Base-by-base conservation (phyloP, 35 echinoderm and acorn worm genomes). In the Chiridota heheva region DNA sequence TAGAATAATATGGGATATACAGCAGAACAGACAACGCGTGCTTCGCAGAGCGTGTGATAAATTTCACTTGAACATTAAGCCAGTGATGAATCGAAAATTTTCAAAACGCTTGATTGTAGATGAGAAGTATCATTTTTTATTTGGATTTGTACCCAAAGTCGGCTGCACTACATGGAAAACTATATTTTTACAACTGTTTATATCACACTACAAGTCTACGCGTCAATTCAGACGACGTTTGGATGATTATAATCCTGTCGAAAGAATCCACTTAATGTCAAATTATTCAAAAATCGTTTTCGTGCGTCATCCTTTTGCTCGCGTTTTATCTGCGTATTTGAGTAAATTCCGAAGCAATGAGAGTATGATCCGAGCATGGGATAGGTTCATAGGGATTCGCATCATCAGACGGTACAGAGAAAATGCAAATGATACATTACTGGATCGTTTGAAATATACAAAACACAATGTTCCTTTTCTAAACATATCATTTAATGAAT, bases 151-250 rank as follows among this genome's bases (percentile, higher is more conserved):
- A 34, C 90, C 83, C 0, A 87, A 91, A 69, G 90, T 92, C 7
- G 73, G 81, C 8, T 92, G 90, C 69, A 86, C 45, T 1, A 82
- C 90, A 13, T 92, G 90, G 90, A 92, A 92, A 42, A 25, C 48
- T 39, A 42, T 88, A 2, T 72, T 81, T 37, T 1, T 37, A 16
- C 36, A 44, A 40, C 62, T 42, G 20, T 35, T 22, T 10, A 61
- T 20, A 28, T 13, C 25, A 4, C 5, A 6, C 10, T 58, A 79
- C 26, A 51, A 59, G 0, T 60, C 8, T 18, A 59, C 25, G 22
- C 0, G 0, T 53, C 10, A 22, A 53, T 22, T 43, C 38, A 15
- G 3, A 1, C 4, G 10, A 1, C 13, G 37, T 15, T 45, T 87
- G 12, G 4, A 17, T 1, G 8, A 1, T 7, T 87, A 67, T 33